Conservation (phyloP, 1,140 invertebrate genomes). For the Aphelenchoides besseyi region DNA sequence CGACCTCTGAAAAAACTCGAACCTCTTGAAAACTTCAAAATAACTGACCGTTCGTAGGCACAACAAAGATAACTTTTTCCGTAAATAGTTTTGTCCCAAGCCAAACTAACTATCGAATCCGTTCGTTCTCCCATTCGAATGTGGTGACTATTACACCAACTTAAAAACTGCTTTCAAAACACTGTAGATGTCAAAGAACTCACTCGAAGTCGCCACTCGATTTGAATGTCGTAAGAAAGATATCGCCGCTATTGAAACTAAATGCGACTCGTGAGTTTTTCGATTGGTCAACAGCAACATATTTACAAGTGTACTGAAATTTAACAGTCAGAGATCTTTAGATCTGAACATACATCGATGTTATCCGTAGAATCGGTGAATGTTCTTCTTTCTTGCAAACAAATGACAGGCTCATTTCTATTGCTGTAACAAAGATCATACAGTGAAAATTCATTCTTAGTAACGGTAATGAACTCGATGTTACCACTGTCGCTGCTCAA, state of each 20-base stretch:
- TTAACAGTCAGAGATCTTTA: neutral
- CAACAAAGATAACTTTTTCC: constrained; percentile 2
- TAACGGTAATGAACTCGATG: neutral
- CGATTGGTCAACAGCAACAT: constrained; percentile 4
- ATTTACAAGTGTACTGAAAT: constrained; percentile 3
- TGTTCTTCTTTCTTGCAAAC: neutral
- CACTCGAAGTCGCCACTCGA: neutral
- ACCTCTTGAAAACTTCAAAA: neutral
- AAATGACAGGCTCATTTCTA: neutral
- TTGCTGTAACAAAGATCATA: constrained; percentile 4
- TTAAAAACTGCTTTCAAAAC: neutral
- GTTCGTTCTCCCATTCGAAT: constrained; percentile 4
- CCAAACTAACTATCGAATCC: constrained; percentile 13
- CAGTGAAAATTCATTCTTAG: neutral
- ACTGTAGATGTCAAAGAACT: neutral
- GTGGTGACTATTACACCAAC: constrained; percentile 7
- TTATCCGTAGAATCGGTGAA: neutral
- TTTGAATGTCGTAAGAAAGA: neutral
- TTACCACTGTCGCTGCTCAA: constrained; percentile 2
- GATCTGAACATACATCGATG: neutral
- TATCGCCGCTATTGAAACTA: constrained; percentile 12
- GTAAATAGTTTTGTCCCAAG: constrained; percentile 7
- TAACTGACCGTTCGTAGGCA: constrained; percentile 18
- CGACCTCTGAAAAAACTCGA: constrained; percentile 11
- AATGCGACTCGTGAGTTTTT: neutral